Conservation (phyloP, 2,888 invertebrate species). For the Ferdinandea cuprea region DNA sequence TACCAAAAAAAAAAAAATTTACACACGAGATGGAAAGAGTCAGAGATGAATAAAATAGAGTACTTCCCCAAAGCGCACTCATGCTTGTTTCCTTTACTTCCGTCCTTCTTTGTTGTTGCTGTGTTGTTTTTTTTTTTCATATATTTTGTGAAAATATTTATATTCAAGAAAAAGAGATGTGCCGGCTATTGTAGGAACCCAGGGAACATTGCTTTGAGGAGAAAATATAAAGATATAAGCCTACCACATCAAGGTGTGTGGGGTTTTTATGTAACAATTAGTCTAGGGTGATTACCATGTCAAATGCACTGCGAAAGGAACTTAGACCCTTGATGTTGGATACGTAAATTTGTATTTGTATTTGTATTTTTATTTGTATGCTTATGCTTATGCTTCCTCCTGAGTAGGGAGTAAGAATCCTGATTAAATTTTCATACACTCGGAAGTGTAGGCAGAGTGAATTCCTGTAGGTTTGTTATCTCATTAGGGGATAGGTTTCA, state of each 20-base stretch:
- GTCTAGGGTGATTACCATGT: constrained; percentile 6
- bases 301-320: background rate
- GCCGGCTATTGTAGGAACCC: constrained; percentile 37
- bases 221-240: background rate
- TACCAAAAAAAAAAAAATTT: no score
- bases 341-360: no score
- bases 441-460: no score
- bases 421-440: no score
- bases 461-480: no score
- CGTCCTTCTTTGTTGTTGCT: constrained; percentile 52
- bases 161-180: constrained; percentile 28
- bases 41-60: constrained; percentile 65
- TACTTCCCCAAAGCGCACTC: constrained; percentile 71
- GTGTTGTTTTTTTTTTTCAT: constrained; percentile 15
- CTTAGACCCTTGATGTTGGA: background rate
- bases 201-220: background rate
- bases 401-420: background rate
- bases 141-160: constrained; percentile 42
- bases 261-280: constrained; percentile 15
- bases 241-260: constrained; percentile 15
- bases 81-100: constrained; percentile 64
- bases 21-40: constrained; percentile 1
- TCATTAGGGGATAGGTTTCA: no score
- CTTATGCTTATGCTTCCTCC: no score
- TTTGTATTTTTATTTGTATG: no score